Percentiles rank a stretch among this genome's conserved stretches.
phyloP scores from a whole-genome alignment of 2,113 vertebrate species.

The Eleginops maclovinus region DNA sequence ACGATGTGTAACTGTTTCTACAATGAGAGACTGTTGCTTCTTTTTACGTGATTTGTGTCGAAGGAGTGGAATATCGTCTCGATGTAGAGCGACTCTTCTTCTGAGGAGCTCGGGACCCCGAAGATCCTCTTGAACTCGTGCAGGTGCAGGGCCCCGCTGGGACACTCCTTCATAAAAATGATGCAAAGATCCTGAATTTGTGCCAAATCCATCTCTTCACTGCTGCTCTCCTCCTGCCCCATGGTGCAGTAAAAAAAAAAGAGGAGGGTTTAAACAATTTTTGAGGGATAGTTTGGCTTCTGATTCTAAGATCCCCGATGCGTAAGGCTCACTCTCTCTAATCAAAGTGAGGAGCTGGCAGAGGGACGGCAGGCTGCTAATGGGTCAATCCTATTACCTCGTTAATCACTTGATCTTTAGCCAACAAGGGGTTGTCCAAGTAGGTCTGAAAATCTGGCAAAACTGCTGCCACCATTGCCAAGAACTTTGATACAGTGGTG shows the following conservation, averaged over 20 bases:
- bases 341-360: slow-evolving; percentile 5
- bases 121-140: slow-evolving; percentile 91
- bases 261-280: background rate
- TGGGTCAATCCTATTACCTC: slow-evolving; percentile 34
- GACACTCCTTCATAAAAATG: slow-evolving; percentile 88
- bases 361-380: background rate
- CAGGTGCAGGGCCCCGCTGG: slow-evolving; percentile 87
- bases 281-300: background rate
- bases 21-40: background rate
- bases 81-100: slow-evolving; percentile 86
- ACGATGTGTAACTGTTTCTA: no score
- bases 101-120: slow-evolving; percentile 81
- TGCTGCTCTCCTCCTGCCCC: slow-evolving; percentile 76
- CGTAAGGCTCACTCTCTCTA: background rate
- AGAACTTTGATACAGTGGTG: background rate
- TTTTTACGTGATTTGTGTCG: slow-evolving; percentile 86
- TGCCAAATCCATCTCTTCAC: slow-evolving; percentile 79
- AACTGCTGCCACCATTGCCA: background rate
- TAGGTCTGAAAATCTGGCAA: background rate
- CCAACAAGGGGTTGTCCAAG: no score
- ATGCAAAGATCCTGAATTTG: slow-evolving; percentile 88
- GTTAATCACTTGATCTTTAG: slow-evolving; percentile 40
- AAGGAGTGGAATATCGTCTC: slow-evolving; percentile 89
- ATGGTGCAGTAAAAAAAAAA: slow-evolving; percentile 19
- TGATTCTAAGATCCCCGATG: background rate